Evolutionary conservation across 2,888 invertebrate species (phyloP).

Genomic region (Furcula furcula): DNA sequence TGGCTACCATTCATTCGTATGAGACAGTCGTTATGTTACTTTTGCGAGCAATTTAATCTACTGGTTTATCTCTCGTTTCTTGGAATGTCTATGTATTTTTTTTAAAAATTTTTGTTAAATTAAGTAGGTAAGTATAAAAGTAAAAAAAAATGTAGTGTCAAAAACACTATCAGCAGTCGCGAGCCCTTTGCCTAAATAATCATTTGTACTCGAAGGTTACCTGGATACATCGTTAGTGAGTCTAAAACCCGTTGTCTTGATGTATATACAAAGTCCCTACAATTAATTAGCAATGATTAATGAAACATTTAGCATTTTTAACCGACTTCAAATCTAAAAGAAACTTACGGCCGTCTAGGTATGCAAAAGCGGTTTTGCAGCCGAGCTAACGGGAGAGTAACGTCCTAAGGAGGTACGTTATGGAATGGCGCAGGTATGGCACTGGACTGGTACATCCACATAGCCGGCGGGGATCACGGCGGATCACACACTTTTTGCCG

Average conservation of each 20-base stretch:
- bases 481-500: slow-evolving; percentile 58
- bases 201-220: not conserved
- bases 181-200: not conserved
- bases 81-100: slow-evolving; percentile 22
- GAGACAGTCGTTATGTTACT: slow-evolving; percentile 29
- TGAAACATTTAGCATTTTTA: not conserved
- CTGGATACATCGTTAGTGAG: not conserved
- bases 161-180: no score
- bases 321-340: not conserved
- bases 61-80: slow-evolving; percentile 29
- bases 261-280: not conserved
- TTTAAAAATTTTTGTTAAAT: slow-evolving; percentile 1
- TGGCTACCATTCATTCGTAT: slow-evolving; percentile 34
- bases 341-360: not conserved
- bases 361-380: slow-evolving; percentile 1
- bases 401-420: slow-evolving; percentile 38
- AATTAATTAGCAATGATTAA: not conserved
- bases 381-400: slow-evolving; percentile 38
- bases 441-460: slow-evolving; percentile 53
- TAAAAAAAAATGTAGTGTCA: no score
- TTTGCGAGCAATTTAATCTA: slow-evolving; percentile 35
- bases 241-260: not conserved
- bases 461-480: slow-evolving; percentile 52
- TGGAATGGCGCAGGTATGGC: slow-evolving; percentile 40
- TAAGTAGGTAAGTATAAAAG: not conserved